Conservation (phyloP, 2,797 vertebrate genomes). For the Spinibarbus caldwelli region DNA sequence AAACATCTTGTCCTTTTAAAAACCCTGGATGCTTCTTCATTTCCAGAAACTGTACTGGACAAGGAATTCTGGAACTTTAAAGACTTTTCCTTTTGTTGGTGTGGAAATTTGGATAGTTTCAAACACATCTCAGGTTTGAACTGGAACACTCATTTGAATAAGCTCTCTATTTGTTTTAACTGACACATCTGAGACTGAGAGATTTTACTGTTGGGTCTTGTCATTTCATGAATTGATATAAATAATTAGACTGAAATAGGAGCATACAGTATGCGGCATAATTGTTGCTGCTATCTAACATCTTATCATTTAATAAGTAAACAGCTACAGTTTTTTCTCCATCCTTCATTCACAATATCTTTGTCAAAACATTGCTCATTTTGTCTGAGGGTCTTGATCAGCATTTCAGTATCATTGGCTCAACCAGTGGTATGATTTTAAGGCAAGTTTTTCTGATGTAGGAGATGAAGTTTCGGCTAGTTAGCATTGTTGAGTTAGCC, state of each 20-base stretch:
- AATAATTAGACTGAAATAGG: background rate
- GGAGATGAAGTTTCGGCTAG: background rate
- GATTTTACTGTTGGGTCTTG: background rate
- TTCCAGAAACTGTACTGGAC: background rate
- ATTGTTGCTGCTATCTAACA: background rate
- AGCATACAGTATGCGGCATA: background rate
- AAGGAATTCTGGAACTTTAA: conserved; percentile 5
- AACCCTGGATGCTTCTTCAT: background rate
- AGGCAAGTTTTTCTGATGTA: background rate
- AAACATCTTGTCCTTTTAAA: conserved; percentile 5
- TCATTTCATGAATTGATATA: background rate
- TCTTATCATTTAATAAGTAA: background rate
- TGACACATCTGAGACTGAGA: background rate
- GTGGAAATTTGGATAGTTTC: conserved; percentile 4
- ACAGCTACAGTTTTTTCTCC: background rate
- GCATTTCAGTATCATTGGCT: background rate
- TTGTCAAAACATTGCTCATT: background rate
- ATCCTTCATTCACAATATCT: background rate
- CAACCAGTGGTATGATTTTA: background rate
- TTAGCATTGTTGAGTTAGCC: background rate
- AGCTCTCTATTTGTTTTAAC: background rate
- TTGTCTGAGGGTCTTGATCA: background rate
- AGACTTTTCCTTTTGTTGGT: background rate
- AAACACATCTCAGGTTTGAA: conserved; percentile 21
- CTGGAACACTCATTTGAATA: background rate